A percentile compares a stretch with the other conserved stretches of the same genome.
Evolutionary conservation across 2,888 invertebrate genomes (phyloP).

Genomic region (Julus scandinavius): DNA sequence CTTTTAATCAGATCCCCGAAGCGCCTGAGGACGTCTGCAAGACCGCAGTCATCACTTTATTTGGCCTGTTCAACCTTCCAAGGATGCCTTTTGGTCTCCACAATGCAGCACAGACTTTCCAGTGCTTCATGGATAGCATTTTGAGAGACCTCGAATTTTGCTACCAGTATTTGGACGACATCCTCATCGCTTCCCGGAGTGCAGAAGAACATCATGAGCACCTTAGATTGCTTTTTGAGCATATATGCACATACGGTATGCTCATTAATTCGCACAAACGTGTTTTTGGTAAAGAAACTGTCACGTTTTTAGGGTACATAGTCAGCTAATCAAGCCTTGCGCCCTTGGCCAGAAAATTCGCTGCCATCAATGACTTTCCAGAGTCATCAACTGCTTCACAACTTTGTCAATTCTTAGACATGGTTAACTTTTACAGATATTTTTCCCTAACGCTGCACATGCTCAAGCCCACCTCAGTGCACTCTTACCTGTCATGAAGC

Average conservation of each 20-base stretch:
- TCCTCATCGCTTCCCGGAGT: no score
- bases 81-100: constrained; percentile 64
- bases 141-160: no score
- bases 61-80: constrained; percentile 64
- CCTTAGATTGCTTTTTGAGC: background rate
- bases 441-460: no score
- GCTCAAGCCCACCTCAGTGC: no score
- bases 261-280: background rate
- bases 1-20: constrained; percentile 66
- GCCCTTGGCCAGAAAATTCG: background rate
- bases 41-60: constrained; percentile 65
- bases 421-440: no score
- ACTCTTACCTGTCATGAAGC: no score
- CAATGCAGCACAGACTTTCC: constrained; percentile 59
- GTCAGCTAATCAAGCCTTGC: background rate
- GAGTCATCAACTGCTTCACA: no score
- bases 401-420: no score
- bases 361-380: background rate
- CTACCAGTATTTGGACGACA: no score
- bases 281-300: background rate
- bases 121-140: no score
- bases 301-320: background rate
- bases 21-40: constrained; percentile 63
- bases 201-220: background rate
- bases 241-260: background rate